phyloP scores from a whole-genome alignment of 1,140 invertebrate species.

The Leucophenga varia region DNA sequence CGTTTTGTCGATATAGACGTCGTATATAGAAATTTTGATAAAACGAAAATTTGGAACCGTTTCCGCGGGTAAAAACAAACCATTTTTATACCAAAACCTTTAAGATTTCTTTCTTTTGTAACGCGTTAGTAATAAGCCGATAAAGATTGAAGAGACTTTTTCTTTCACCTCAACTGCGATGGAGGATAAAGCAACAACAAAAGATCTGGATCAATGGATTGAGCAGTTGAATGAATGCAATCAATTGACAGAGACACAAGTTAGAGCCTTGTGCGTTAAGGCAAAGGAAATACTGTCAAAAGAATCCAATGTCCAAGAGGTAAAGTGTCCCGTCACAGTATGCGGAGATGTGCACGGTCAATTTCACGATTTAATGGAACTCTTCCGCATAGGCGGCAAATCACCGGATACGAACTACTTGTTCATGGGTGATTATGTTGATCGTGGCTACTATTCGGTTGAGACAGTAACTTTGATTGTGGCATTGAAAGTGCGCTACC shows the following conservation, averaged over 20 bases:
- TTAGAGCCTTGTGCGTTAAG: conserved; percentile 98
- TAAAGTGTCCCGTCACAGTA: conserved; percentile 98
- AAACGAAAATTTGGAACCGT: no score
- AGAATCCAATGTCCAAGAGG: conserved; percentile 98
- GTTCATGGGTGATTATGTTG: no score
- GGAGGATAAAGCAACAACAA: conserved; percentile 89
- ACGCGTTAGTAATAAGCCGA: conserved; percentile 19
- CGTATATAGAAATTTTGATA: no score
- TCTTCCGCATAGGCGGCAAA: conserved; percentile 97
- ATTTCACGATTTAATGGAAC: conserved; percentile 98
- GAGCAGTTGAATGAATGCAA: conserved; percentile 99
- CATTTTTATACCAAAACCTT: no score
- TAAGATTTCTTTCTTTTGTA: no score
- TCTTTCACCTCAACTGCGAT: conserved; percentile 57
- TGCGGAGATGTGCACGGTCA: no score
- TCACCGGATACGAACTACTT: conserved; percentile 98
- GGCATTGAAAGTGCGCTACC: conserved; percentile 94
- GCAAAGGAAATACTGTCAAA: conserved; percentile 97
- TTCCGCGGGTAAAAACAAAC: no score
- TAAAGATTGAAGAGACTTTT: conserved; percentile 26
- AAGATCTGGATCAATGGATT: conserved; percentile 98
- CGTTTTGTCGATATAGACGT: no score
- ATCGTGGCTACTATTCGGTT: conserved; percentile 98
- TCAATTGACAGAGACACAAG: conserved; percentile 98
- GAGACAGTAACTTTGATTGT: conserved; percentile 97